phyloP scores from a whole-genome alignment of 2,113 vertebrate species.

The Hippocampus guttulatus region DNA sequence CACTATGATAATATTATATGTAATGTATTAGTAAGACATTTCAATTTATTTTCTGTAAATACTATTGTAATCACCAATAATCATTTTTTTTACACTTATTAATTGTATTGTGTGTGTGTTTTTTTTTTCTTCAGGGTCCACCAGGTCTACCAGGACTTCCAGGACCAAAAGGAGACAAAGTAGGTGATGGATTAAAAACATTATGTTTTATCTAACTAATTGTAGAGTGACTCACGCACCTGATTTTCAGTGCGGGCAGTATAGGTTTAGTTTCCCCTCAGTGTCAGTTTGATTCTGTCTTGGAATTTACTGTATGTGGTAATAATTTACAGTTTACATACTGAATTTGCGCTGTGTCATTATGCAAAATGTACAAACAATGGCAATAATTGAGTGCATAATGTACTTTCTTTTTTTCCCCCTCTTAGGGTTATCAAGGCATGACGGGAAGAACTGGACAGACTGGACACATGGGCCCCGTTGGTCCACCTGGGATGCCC shows the following conservation, averaged over 20 bases:
- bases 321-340: too few relatives aligned
- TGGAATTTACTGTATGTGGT: neutral
- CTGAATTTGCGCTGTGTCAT: too few relatives aligned
- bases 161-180: constrained; percentile 74
- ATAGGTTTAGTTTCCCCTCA: too few relatives aligned
- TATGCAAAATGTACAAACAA: too few relatives aligned
- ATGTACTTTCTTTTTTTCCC: neutral
- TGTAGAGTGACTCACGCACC: too few relatives aligned
- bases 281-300: neutral
- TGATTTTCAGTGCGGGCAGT: too few relatives aligned
- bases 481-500: constrained; percentile 69
- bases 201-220: neutral
- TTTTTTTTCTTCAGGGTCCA: constrained; percentile 43
- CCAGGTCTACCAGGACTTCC: constrained; percentile 59
- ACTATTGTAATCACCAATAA: neutral
- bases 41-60: too few relatives aligned
- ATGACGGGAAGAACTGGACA: constrained; percentile 66
- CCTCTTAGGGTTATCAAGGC: constrained; percentile 65
- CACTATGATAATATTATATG: too few relatives aligned
- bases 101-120: neutral
- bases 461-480: constrained; percentile 63
- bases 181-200: constrained; percentile 26
- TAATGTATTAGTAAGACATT: too few relatives aligned
- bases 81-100: neutral
- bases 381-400: too few relatives aligned